Base-by-base conservation (phyloP, 1,140 invertebrate species). In the Chlorops oryzae region DNA sequence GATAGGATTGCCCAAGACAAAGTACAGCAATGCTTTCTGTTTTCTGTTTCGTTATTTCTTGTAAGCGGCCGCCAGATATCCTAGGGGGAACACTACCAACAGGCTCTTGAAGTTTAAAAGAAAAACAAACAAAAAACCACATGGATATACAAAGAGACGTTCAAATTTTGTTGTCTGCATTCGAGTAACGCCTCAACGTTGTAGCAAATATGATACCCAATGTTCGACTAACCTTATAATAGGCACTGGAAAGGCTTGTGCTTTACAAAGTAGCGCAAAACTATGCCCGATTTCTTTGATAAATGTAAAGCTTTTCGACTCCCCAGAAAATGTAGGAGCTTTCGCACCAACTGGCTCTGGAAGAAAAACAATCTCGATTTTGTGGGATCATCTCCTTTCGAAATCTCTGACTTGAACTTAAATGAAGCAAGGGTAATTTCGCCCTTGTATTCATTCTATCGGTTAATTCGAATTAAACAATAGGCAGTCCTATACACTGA, bases 211-310 rank as follows among this genome's bases (percentile, higher is more conserved):
- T 32, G 7, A 9, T 17, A 13, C 34, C 34, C 34, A 35, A 13
- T 23, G 2, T 37, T 15, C 34, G 20, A 27, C 15, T 44, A 47
- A 48, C 50, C 52, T 50, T 32, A 51, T 50, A 23, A 54, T 41
- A 5, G 52, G 52, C 13, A 84, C 79, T 51, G 87, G 86, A 73
- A 81, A 84, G 56, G 82, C 85, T 75, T 87, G 84, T 47, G 85
- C 85, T 72, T 86, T 82, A 65, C 85, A 88, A 51, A 81, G 75
- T 58, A 86, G 69, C 53, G 77, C 81, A 58, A 83, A 79, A 44
- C 65, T 65, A 58, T 66, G 63, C n/a, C 42, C 37, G 24, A 46
- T 78, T 75, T 50, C 75, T 85, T 59, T 84, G 83, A 74, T 88
- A 90, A 92, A 73, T 56, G 83, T 78, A 59, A 84, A 75, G 55